Evolutionary conservation across 2,113 vertebrate genomes (phyloP).

Genomic region (Caracal caracal): DNA sequence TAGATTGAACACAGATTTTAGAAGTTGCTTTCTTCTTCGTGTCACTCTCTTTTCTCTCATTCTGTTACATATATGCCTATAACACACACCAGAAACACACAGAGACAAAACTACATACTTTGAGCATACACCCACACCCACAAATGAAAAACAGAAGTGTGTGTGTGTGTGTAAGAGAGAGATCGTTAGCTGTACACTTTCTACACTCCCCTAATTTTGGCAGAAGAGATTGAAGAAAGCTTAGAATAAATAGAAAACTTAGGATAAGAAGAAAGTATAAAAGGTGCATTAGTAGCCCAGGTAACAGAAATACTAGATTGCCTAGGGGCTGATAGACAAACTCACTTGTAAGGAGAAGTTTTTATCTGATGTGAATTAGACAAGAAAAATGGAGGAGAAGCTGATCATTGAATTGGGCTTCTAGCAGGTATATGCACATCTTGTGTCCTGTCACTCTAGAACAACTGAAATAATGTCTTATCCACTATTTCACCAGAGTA

Average conservation of each 20-base stretch:
- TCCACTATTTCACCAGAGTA: not conserved
- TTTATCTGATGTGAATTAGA: not conserved
- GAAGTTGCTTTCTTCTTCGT: not conserved
- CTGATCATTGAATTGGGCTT: not conserved
- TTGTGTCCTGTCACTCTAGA: not conserved
- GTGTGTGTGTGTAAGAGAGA: not conserved
- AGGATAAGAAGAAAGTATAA: not conserved
- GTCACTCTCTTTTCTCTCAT: not conserved
- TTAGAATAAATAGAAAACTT: not conserved
- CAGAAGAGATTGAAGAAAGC: not conserved
- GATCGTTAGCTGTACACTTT: not conserved
- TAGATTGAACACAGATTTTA: not conserved
- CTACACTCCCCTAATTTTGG: not conserved
- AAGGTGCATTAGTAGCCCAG: not conserved
- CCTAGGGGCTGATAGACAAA: not conserved
- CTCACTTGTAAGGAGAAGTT: not conserved
- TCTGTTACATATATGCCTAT: not conserved
- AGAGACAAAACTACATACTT: not conserved
- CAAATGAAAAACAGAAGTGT: not conserved
- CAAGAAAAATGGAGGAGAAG: not conserved
- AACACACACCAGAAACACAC: not conserved
- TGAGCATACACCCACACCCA: not conserved
- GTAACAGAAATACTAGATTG: not conserved
- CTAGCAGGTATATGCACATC: too few relatives aligned
- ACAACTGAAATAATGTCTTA: not conserved